Evolutionary conservation across 1,140 invertebrate species (phyloP).

Genomic region (Battus philenor): DNA sequence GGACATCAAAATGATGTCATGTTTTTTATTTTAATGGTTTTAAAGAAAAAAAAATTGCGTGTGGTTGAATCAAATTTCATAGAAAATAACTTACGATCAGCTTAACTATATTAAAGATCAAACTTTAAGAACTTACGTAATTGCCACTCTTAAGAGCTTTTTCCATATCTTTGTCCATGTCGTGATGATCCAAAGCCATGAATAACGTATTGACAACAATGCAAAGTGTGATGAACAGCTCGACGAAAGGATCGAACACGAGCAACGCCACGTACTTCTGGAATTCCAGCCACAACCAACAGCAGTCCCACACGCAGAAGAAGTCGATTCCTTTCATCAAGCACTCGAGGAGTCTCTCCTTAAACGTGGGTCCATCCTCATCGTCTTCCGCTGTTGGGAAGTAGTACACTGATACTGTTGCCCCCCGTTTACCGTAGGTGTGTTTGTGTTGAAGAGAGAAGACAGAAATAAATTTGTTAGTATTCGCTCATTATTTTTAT

Average conservation of each 20-base stretch:
- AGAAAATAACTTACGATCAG: too few species aligned
- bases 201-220: conserved; percentile 98
- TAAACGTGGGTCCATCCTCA: conserved; percentile 91
- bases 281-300: conserved; percentile 92
- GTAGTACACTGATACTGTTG: conserved; percentile 93
- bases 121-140: conserved; percentile 85
- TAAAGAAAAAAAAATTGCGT: too few species aligned
- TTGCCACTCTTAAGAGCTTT: conserved; percentile 93
- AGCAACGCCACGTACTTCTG: conserved; percentile 93
- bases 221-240: conserved; percentile 98
- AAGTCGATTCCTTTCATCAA: conserved; percentile 90
- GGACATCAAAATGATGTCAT: too few species aligned
- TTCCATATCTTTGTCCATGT: conserved; percentile 93
- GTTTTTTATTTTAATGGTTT: too few species aligned
- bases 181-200: conserved; percentile 98
- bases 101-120: too few species aligned
- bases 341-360: conserved; percentile 87
- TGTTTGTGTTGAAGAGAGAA: conserved; percentile 60
- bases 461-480: conserved; percentile 70
- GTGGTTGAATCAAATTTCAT: too few species aligned
- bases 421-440: conserved; percentile 65
- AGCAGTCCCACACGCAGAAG: conserved; percentile 98
- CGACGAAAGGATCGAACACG: conserved; percentile 98
- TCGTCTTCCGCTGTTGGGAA: conserved; percentile 92
- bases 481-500: conserved; percentile 72